Conservation (phyloP, 2,113 vertebrate species). For the Edolisoma coerulescens region DNA sequence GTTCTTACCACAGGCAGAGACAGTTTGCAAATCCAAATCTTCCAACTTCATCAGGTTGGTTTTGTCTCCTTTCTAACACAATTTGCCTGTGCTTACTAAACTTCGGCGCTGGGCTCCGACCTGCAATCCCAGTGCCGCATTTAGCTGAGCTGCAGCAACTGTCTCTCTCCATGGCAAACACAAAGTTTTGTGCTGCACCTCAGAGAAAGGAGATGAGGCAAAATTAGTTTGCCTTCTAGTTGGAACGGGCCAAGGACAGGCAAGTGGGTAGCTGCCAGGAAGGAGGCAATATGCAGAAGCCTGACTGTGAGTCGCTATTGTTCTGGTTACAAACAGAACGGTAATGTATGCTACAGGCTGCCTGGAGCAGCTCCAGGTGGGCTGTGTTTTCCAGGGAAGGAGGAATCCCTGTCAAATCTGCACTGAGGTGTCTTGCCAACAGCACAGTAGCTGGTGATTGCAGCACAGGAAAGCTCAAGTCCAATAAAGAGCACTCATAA, state of each 20-base stretch:
- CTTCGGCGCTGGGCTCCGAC: accelerated
- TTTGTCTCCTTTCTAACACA: not conserved
- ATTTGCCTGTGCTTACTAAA: not conserved
- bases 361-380: not conserved
- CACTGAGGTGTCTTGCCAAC: not conserved
- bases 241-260: not conserved
- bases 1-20: not conserved
- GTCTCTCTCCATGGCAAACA: accelerated
- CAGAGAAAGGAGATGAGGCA: not conserved
- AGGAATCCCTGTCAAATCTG: conserved; percentile 17
- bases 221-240: not conserved
- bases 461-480: not conserved
- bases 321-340: not conserved
- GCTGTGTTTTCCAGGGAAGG: not conserved
- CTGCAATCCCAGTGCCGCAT: accelerated
- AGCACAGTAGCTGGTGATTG: not conserved
- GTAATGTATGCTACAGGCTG: not conserved
- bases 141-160: not conserved
- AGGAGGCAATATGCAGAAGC: not conserved
- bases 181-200: not conserved
- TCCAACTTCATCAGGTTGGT: not conserved
- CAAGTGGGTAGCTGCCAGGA: not conserved
- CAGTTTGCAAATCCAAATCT: not conserved
- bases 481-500: not conserved
- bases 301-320: not conserved